phyloP scores from a whole-genome alignment of 2,888 invertebrate species.

The Mycalesis mineus region DNA sequence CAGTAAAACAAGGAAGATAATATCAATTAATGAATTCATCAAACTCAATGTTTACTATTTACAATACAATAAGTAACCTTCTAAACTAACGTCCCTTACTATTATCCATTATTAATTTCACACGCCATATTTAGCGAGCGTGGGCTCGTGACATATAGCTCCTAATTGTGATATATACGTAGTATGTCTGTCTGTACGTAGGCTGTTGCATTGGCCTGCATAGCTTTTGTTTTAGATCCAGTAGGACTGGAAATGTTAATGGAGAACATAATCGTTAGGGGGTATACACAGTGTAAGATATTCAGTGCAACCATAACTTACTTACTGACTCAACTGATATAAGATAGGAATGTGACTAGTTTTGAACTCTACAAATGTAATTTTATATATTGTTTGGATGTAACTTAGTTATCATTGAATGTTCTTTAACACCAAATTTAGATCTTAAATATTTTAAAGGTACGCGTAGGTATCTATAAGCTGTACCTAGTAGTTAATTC shows the following conservation, averaged over 20 bases:
- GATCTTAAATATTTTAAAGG: too few relatives aligned
- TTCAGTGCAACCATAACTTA: background rate
- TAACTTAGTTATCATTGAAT: too few relatives aligned
- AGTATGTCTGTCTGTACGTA: constrained; percentile 44
- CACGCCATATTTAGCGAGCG: constrained; percentile 52
- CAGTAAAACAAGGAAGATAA: background rate
- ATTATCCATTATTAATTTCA: constrained; percentile 62
- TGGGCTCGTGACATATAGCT: constrained; percentile 47
- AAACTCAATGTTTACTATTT: constrained; percentile 8
- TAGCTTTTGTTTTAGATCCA: constrained; percentile 35
- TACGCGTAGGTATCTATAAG: too few relatives aligned
- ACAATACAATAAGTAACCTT: constrained; percentile 24
- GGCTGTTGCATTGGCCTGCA: constrained; percentile 65
- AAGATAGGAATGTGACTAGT: too few relatives aligned
- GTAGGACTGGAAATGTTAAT: constrained; percentile 33
- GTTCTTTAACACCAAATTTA: too few relatives aligned
- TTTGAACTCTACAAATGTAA: too few relatives aligned
- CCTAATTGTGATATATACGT: constrained; percentile 59
- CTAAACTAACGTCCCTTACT: constrained; percentile 29
- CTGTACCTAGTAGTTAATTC: too few relatives aligned
- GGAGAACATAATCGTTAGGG: background rate
- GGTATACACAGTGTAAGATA: constrained; percentile 24
- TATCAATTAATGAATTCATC: constrained; percentile 4
- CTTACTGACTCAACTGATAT: too few relatives aligned
- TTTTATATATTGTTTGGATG: too few relatives aligned